Evolutionary conservation across 2,113 vertebrate genomes (phyloP).

Genomic region (Struthio camelus): DNA sequence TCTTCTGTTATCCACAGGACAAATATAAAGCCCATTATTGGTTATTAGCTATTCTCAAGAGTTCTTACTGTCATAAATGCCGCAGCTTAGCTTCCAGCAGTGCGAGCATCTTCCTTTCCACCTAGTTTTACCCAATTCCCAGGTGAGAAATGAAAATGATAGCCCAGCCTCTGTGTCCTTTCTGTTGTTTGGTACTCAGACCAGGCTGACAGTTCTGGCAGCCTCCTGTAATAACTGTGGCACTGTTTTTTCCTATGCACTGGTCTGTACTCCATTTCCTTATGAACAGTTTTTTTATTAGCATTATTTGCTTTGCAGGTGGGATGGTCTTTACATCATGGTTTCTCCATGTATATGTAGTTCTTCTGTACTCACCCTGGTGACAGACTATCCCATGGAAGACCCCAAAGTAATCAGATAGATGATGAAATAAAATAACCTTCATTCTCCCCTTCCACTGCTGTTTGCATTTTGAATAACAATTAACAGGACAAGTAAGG

Average conservation of each 20-base stretch:
- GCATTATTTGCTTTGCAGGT: not conserved
- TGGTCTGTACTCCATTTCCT: not conserved
- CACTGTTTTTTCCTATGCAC: not conserved
- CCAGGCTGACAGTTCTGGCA: not conserved
- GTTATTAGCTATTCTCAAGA: not conserved
- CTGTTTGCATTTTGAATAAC: conserved; percentile 42
- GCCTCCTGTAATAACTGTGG: not conserved
- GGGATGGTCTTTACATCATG: not conserved
- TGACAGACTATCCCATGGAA: not conserved
- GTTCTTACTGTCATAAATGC: not conserved
- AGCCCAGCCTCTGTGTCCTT: not conserved
- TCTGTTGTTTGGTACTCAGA: not conserved
- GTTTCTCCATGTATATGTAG: not conserved
- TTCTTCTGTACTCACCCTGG: not conserved
- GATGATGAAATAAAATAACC: conserved; percentile 8
- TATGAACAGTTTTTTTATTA: not conserved
- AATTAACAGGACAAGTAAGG: conserved; percentile 47
- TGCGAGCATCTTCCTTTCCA: not conserved
- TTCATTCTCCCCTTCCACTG: not conserved
- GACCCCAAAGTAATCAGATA: not conserved
- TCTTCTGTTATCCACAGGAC: not conserved
- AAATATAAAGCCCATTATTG: not conserved
- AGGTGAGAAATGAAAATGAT: not conserved
- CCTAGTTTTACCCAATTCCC: not conserved
- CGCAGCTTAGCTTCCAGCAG: not conserved